These are phyloP conservation scores for Bergia sp. DNA, from an alignment of 92 coral and sea anemone genomes.

Conservation along the genomic window DNA sequence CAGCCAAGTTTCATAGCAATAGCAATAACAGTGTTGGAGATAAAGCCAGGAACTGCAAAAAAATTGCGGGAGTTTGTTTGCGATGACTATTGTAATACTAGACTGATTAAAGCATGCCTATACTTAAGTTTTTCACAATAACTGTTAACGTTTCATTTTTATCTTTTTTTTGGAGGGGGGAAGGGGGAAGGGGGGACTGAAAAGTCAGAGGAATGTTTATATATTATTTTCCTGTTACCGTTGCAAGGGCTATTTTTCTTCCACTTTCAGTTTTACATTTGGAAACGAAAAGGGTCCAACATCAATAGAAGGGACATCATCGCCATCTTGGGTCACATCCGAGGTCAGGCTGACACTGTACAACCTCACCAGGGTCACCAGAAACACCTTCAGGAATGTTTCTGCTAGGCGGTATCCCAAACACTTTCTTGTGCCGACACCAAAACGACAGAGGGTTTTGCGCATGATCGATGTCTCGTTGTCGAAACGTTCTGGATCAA, in stretches of 20 bases:
- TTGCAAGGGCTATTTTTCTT: not conserved
- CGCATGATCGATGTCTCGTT: slow-evolving; percentile 82
- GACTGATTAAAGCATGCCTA: too few relatives aligned
- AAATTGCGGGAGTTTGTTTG: too few relatives aligned
- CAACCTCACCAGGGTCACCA: slow-evolving; percentile 37
- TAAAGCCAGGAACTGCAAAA: too few relatives aligned
- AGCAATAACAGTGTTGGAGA: too few relatives aligned
- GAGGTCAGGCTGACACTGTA: slow-evolving; percentile 60
- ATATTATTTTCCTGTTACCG: not conserved
- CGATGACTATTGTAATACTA: too few relatives aligned
- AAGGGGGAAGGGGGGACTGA: not conserved
- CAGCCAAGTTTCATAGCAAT: too few relatives aligned
- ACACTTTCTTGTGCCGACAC: slow-evolving; percentile 74
- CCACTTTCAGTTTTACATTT: slow-evolving; percentile 55
- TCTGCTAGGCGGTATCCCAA: slow-evolving; percentile 79
- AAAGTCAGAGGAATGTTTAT: not conserved
- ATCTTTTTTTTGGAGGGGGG: too few relatives aligned
- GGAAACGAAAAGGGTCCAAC: slow-evolving; percentile 71
- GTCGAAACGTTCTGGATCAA: slow-evolving; percentile 74
- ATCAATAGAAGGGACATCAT: slow-evolving; percentile 61
- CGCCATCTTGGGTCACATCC: slow-evolving; percentile 63
- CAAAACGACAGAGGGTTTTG: slow-evolving; percentile 73
- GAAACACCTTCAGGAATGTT: slow-evolving; percentile 67
- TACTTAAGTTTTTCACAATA: too few relatives aligned
- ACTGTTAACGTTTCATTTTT: too few relatives aligned